Evolutionary conservation across 1,140 invertebrate species (phyloP), one percentile per base, ranked within the genome.

Genomic region (Drosophila triauraria): DNA sequence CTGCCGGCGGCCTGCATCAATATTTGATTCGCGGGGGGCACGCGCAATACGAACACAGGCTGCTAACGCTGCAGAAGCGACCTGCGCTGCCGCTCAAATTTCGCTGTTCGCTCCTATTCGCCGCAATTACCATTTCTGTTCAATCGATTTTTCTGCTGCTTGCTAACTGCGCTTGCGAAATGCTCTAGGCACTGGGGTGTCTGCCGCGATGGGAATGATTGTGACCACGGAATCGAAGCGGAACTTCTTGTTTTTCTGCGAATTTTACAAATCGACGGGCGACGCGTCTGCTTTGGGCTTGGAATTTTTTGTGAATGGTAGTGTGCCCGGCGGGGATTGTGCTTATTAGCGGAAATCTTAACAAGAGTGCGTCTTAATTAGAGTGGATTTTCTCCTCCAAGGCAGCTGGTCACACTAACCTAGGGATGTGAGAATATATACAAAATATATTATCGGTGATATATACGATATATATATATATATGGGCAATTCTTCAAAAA

Each of bases 81-180:
- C 68, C 44, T 82, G 78, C 69, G 78, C 50, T 50, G 32, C 72
- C 62, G 70, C 38, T 77, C 67, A 82, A 61, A 59, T 48, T 60
- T 56, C 35, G 35, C 53, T n/a, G 53, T 40, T 56, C 7, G 27
- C 27, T 53, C 5, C 32, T n/a, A 50, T 54, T 71, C 72, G 68
- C 62, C 60, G 65, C 74, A 83, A 80, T 87, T 87, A 87, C 84
- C 84, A 87, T 87, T 84, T 83, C 69, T 69, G 58, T 78, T 81
- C 62, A 87, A 87, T 87, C 78, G 85, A 87, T 88, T 88, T 86
- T 86, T 80, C 69, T 69, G 70, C 43, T 70, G 40, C n/a, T 43
- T 67, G 61, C 25, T 57, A 75, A 43, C 62, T 70, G 67, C 67
- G 67, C 64, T 68, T 62, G 64, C 68, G 44, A 76, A 71, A 70